phyloP scores from a whole-genome alignment of 1,140 invertebrate genomes.

The Cecropterus lyciades region DNA sequence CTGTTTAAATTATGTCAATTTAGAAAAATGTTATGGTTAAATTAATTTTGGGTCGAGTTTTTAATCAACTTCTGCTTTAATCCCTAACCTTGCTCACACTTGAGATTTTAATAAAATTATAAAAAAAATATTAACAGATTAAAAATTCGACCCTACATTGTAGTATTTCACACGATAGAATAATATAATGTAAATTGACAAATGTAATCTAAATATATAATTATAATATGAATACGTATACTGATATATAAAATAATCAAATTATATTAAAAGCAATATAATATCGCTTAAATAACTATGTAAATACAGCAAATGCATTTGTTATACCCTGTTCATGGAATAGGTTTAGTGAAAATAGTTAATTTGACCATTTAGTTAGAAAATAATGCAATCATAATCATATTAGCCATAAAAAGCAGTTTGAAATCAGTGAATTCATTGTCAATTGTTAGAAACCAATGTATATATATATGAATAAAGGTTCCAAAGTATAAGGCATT shows the following conservation, averaged over 20 bases:
- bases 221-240: constrained; percentile 54
- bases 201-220: constrained; percentile 48
- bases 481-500: constrained; percentile 36
- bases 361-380: constrained; percentile 54
- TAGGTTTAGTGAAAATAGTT: constrained; percentile 47
- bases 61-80: constrained; percentile 21
- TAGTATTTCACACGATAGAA: constrained; percentile 37
- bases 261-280: constrained; percentile 52
- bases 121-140: too few relatives aligned
- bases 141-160: constrained; percentile 21
- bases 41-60: constrained; percentile 23
- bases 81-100: constrained; percentile 31
- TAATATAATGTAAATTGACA: constrained; percentile 52
- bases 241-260: constrained; percentile 41
- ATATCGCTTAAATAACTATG: constrained; percentile 47
- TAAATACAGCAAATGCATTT: constrained; percentile 46
- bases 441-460: constrained; percentile 54
- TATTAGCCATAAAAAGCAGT: constrained; percentile 38
- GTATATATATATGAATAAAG: constrained; percentile 23
- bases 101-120: constrained; percentile 4
- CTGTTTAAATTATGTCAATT: constrained; percentile 42
- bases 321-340: constrained; percentile 51
- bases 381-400: constrained; percentile 25
- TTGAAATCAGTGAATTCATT: constrained; percentile 47
- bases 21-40: constrained; percentile 39